A percentile compares a stretch with the other conserved stretches of the same genome.
These are phyloP conservation scores for Acanthurus tractus DNA, from an alignment of 2,797 vertebrate genomes.

Conservation along the genomic window DNA sequence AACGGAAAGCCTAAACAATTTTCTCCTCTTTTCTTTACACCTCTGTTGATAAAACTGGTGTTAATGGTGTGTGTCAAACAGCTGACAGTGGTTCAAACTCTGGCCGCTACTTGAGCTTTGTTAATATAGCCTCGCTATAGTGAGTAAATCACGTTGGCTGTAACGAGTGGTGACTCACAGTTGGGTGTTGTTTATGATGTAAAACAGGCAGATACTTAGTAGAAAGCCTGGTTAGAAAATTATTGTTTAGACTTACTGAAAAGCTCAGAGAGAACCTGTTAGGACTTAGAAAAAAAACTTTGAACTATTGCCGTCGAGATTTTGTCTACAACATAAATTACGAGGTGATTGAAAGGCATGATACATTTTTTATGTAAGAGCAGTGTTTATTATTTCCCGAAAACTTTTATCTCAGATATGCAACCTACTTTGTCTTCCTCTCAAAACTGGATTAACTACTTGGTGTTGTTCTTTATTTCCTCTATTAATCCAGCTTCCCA, in stretches of 20 bases:
- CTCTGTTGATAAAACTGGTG: slow-evolving; percentile 37
- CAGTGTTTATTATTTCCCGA: neutral
- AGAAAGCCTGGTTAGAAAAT: slow-evolving; percentile 35
- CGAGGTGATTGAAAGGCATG: neutral
- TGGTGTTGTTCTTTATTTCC: neutral
- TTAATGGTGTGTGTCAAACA: slow-evolving; percentile 30
- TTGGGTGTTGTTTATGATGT: slow-evolving; percentile 34
- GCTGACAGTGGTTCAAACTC: slow-evolving; percentile 19
- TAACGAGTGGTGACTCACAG: slow-evolving; percentile 36
- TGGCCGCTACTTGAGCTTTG: slow-evolving; percentile 15
- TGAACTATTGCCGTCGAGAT: neutral
- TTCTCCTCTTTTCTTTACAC: slow-evolving; percentile 17
- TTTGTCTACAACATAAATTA: neutral
- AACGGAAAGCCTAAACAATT: slow-evolving; percentile 17
- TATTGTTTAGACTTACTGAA: slow-evolving; percentile 9
- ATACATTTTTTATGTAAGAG: neutral
- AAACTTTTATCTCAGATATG: slow-evolving; percentile 8
- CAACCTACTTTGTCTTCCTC: neutral
- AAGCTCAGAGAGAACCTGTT: neutral
- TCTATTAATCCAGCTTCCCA: neutral
- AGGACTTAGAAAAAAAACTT: neutral
- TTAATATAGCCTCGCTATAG: slow-evolving; percentile 8
- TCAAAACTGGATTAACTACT: neutral
- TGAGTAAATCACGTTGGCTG: slow-evolving; percentile 28
- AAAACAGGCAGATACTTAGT: slow-evolving; percentile 20